Conservation (phyloP, 1,140 invertebrate species). For the Stegodyphus dumicola region DNA sequence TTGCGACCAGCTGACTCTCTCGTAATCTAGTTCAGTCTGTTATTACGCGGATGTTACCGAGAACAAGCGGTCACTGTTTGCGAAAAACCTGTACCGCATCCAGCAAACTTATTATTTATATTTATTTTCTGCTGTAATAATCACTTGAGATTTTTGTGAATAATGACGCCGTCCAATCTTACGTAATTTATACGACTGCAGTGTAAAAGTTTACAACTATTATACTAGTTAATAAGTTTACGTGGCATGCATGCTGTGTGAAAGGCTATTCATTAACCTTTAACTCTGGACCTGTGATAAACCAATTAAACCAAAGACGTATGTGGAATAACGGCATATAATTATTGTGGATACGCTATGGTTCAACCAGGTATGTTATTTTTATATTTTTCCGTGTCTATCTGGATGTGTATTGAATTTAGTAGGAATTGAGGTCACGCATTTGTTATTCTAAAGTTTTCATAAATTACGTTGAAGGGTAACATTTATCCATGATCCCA, state of each 20-base stretch:
- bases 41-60: slow-evolving; percentile 30
- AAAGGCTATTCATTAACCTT: too few relatives aligned
- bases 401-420: background rate
- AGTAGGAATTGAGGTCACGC: too few relatives aligned
- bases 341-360: slow-evolving; percentile 40
- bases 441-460: too few relatives aligned
- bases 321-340: slow-evolving; percentile 18
- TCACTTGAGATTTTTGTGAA: background rate
- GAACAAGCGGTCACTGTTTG: background rate
- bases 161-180: slow-evolving; percentile 9
- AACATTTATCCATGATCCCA: too few relatives aligned
- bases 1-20: slow-evolving; percentile 52
- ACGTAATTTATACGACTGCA: background rate
- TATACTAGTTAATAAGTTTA: slow-evolving; percentile 23
- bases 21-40: slow-evolving; percentile 54
- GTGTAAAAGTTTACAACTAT: background rate
- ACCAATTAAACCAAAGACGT: background rate
- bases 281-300: background rate
- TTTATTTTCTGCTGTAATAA: background rate
- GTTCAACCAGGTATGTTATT: slow-evolving; percentile 46
- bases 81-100: background rate
- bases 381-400: slow-evolving; percentile 1
- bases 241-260: slow-evolving; percentile 24
- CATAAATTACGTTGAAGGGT: too few relatives aligned
- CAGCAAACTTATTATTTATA: background rate